These are phyloP conservation scores for Polietes domitor DNA, from an alignment of 2,888 invertebrate genomes.

Conservation along the genomic window DNA sequence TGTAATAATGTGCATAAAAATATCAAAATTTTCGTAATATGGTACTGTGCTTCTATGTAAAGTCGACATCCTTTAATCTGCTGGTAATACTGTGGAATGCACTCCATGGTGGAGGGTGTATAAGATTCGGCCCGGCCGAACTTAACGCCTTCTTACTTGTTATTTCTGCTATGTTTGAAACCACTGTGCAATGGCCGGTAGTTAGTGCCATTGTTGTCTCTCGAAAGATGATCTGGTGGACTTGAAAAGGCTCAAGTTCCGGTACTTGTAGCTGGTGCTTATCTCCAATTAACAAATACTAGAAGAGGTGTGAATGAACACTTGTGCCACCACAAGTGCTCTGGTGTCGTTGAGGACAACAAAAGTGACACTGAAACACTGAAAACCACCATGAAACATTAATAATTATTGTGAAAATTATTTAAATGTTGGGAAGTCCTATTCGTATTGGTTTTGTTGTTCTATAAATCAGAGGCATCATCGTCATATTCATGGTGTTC, in stretches of 20 bases:
- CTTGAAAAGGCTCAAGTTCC: background rate
- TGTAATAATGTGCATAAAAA: no score
- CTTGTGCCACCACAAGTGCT: background rate
- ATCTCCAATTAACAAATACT: background rate
- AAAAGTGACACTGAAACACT: background rate
- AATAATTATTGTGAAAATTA: background rate
- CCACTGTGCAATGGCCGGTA: background rate
- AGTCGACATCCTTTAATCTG: no score
- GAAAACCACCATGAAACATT: background rate
- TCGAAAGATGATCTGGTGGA: no score
- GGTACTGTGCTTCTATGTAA: no score
- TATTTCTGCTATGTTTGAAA: no score
- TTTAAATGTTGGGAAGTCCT: background rate
- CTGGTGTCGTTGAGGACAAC: background rate
- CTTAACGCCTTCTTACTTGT: no score
- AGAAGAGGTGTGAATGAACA: background rate
- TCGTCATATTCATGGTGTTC: conserved; percentile 13
- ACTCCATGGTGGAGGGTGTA: no score
- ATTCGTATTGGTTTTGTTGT: background rate
- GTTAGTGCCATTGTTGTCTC: background rate
- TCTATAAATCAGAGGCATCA: conserved; percentile 5
- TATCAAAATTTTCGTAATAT: no score
- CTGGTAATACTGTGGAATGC: background rate
- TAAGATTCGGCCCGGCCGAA: no score
- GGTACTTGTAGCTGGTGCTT: conserved; percentile 23